Evolutionary conservation across 2,113 vertebrate species (phyloP).

Genomic region (Pica pica): DNA sequence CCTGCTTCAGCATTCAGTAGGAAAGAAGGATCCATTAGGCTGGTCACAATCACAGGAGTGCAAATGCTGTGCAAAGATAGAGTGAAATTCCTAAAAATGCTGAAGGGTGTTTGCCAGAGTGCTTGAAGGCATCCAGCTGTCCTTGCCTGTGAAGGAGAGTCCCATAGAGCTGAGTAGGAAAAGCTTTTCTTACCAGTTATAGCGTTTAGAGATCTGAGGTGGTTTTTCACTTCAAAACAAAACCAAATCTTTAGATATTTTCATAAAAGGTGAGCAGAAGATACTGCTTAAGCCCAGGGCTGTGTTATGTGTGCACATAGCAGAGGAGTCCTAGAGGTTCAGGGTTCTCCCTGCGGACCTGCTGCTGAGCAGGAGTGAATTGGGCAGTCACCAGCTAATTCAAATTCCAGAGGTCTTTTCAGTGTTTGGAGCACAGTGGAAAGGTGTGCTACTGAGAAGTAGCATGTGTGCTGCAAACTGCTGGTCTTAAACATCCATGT

Average conservation of each 20-base stretch:
- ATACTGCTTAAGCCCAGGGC: background rate
- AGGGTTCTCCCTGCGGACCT: background rate
- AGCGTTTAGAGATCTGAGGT: background rate
- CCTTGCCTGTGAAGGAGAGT: background rate
- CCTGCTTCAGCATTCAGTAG: background rate
- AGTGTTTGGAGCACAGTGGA: background rate
- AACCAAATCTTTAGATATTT: background rate
- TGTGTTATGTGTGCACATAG: accelerated
- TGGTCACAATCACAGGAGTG: background rate
- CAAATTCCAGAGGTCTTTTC: background rate
- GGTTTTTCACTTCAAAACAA: background rate
- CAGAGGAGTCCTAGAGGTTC: background rate
- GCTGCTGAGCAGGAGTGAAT: background rate
- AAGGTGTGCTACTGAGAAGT: background rate
- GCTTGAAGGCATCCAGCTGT: background rate
- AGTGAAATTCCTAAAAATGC: background rate
- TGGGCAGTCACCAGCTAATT: background rate
- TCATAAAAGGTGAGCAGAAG: background rate
- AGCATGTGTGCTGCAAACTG: background rate
- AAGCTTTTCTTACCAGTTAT: background rate
- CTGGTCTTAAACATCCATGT: background rate
- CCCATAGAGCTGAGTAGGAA: background rate
- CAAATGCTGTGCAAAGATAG: background rate
- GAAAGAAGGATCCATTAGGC: background rate
- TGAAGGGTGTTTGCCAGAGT: background rate